Conservation (phyloP, 2,888 invertebrate species). For the Polia nebulosa region DNA sequence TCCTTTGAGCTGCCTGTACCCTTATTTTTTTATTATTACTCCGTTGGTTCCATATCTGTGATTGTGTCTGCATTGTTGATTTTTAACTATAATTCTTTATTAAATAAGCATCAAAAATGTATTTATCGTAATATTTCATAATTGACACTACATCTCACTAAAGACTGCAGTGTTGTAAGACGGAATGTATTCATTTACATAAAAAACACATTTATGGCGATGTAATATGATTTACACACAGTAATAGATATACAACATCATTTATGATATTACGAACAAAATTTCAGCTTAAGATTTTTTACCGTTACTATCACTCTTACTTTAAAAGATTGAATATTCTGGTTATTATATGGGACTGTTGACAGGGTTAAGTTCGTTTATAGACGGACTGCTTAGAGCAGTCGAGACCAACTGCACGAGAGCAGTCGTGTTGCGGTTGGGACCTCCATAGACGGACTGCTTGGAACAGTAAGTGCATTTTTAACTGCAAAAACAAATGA, state of each 20-base stretch:
- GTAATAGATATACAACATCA: constrained; percentile 29
- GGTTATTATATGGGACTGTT: background rate
- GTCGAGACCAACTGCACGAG: too few relatives aligned
- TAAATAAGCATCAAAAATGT: background rate
- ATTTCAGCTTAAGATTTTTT: too few relatives aligned
- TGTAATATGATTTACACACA: constrained; percentile 45
- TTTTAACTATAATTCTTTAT: background rate
- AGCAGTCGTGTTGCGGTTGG: too few relatives aligned
- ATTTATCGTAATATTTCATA: constrained; percentile 38
- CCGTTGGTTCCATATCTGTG: too few relatives aligned
- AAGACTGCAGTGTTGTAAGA: constrained; percentile 35
- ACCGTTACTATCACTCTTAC: background rate
- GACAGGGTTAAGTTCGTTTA: too few relatives aligned
- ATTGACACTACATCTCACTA: constrained; percentile 35
- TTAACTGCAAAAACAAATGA: too few relatives aligned
- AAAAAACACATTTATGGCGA: constrained; percentile 39
- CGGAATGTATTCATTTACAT: constrained; percentile 52
- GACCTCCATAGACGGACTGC: too few relatives aligned
- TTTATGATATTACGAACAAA: constrained; percentile 29
- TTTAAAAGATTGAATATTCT: background rate
- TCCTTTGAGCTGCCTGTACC: too few relatives aligned
- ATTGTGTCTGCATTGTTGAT: too few relatives aligned
- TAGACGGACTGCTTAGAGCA: too few relatives aligned
- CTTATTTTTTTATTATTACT: too few relatives aligned
- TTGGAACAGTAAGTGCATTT: too few relatives aligned